Evolutionary conservation across 2,888 invertebrate species (phyloP).

Genomic region (Platycnemis pennipes): DNA sequence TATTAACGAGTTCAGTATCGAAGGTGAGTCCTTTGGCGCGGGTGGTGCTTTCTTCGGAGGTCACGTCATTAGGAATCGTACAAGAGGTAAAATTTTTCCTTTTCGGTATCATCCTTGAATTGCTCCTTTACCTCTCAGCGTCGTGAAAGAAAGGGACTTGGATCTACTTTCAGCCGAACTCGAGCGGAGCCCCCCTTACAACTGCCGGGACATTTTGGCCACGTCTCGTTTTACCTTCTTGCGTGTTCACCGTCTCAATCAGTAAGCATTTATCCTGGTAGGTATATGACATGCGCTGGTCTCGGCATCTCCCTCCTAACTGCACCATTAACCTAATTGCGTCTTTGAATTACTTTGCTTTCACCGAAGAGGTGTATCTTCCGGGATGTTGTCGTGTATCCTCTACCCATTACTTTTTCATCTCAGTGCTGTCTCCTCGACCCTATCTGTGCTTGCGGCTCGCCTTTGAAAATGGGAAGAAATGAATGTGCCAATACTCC

Average conservation of each 20-base stretch:
- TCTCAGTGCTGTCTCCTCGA: too few species aligned
- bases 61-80: not conserved
- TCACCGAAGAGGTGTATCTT: not conserved
- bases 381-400: too few species aligned
- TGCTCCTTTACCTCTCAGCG: not conserved
- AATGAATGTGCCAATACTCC: too few species aligned
- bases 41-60: not conserved
- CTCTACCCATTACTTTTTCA: too few species aligned
- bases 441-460: too few species aligned
- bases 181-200: not conserved
- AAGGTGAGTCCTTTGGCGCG: not conserved
- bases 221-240: not conserved
- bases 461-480: too few species aligned
- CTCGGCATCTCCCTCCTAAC: not conserved
- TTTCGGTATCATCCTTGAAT: not conserved
- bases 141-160: not conserved
- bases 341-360: not conserved
- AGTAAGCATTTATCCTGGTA: not conserved
- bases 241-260: not conserved
- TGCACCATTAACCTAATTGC: not conserved
- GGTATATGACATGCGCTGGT: not conserved
- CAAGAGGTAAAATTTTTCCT: not conserved
- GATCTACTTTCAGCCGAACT: not conserved
- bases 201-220: not conserved
- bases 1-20: not conserved